Conservation (phyloP, 2,113 vertebrate genomes). For the Caloenas nicobarica region DNA sequence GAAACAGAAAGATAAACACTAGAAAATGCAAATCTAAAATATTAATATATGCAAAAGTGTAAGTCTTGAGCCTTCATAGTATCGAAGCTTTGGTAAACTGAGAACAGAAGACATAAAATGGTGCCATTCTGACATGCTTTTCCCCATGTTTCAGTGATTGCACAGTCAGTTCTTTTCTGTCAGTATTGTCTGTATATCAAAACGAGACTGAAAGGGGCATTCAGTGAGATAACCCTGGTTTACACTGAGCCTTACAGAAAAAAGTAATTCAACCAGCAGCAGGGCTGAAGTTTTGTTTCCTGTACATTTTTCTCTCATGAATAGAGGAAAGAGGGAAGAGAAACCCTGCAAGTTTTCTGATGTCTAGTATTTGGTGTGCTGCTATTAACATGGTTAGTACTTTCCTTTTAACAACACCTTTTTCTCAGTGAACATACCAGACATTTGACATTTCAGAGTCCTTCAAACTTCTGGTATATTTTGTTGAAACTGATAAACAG, state of each 20-base stretch:
- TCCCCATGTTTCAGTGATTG: fast-evolving
- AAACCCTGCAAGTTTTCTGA: neutral
- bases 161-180: neutral
- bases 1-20: neutral
- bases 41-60: neutral
- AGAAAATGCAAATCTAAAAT: neutral
- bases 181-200: neutral
- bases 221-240: neutral
- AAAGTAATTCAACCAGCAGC: neutral
- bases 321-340: neutral
- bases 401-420: neutral
- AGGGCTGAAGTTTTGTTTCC: neutral
- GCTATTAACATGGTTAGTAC: neutral
- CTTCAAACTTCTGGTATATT: neutral
- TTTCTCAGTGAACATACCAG: neutral
- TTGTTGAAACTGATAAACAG: neutral
- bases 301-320: neutral
- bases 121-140: neutral
- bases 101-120: neutral
- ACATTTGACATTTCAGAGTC: neutral
- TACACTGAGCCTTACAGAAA: neutral
- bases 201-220: neutral
- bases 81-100: neutral
- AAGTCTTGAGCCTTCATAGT: neutral
- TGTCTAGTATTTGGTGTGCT: neutral